Conservation (phyloP, 2,888 invertebrate species). For the Acanthosepion lycidas region DNA sequence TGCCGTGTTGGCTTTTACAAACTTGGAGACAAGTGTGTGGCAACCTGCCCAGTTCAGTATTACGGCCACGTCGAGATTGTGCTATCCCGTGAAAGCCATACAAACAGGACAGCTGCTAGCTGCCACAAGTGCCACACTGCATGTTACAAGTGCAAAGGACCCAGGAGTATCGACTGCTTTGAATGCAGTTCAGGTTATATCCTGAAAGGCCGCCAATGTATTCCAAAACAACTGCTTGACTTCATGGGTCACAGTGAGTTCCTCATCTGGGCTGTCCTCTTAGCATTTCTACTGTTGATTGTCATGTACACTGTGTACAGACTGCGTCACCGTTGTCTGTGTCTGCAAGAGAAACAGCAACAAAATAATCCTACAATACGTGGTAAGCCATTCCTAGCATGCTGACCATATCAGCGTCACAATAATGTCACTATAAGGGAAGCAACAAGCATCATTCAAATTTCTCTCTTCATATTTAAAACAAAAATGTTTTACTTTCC, state of each 20-base stretch:
- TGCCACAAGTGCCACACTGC: constrained; percentile 65
- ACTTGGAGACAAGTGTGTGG: constrained; percentile 64
- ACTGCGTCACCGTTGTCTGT: constrained; percentile 2
- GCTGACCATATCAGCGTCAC: too few species aligned
- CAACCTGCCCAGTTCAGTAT: constrained; percentile 67
- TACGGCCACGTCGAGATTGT: constrained; percentile 65
- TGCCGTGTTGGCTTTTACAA: constrained; percentile 68
- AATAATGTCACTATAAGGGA: too few species aligned
- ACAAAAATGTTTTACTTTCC: too few species aligned
- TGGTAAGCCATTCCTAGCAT: background rate
- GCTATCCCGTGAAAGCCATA: constrained; percentile 48
- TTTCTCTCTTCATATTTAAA: too few species aligned
- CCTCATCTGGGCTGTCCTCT: constrained; percentile 62
- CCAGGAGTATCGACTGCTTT: constrained; percentile 62
- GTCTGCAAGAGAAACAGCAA: constrained; percentile 4
- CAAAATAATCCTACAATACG: constrained; percentile 23
- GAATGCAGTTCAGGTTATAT: constrained; percentile 63
- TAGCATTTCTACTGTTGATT: background rate
- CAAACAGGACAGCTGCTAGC: constrained; percentile 48
- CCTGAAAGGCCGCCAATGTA: constrained; percentile 59
- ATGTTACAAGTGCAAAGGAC: constrained; percentile 66
- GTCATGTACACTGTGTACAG: constrained; percentile 38
- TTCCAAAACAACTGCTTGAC: constrained; percentile 67
- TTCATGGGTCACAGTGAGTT: constrained; percentile 67
- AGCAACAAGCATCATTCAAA: too few species aligned